Evolutionary conservation across 2,797 vertebrate genomes (phyloP).

Genomic region (Oryzias dopingdopingensis): DNA sequence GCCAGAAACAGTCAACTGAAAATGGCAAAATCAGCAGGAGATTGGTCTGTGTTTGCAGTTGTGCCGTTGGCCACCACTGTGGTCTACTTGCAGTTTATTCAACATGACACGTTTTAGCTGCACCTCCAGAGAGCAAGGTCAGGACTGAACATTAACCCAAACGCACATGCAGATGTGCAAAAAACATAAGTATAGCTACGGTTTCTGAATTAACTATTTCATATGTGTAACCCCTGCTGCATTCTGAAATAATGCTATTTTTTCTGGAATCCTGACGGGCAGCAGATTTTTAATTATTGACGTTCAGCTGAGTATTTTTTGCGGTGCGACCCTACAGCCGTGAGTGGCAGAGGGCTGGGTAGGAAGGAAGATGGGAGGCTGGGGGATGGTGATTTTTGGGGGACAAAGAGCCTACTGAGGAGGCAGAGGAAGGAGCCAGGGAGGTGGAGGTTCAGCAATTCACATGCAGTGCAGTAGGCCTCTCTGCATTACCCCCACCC

Average conservation of each 20-base stretch:
- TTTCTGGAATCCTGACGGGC: constrained; percentile 41
- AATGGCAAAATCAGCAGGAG: constrained; percentile 62
- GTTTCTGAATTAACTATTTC: constrained; percentile 21
- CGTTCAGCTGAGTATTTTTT: constrained; percentile 57
- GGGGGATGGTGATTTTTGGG: constrained; percentile 55
- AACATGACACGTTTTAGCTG: constrained; percentile 58
- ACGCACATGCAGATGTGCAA: constrained; percentile 13
- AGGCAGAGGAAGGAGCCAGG: constrained; percentile 36
- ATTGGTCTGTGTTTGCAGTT: constrained; percentile 47
- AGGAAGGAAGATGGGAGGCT: constrained; percentile 57
- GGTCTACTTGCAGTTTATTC: constrained; percentile 52
- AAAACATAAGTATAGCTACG: constrained; percentile 1
- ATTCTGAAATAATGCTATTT: constrained; percentile 32
- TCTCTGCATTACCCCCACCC: constrained; percentile 69
- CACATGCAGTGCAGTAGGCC: constrained; percentile 84
- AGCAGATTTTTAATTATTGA: constrained; percentile 66
- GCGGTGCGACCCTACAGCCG: constrained; percentile 49
- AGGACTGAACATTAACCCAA: constrained; percentile 23
- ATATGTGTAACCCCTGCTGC: constrained; percentile 27
- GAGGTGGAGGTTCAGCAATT: constrained; percentile 75
- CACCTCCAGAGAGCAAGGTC: constrained; percentile 62
- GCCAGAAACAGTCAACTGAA: constrained; percentile 51
- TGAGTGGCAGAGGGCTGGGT: constrained; percentile 48
- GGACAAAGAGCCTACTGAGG: constrained; percentile 55
- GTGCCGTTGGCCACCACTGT: constrained; percentile 49